phyloP scores from a whole-genome alignment of 2,888 invertebrate species.

The Cataglyphis rosenhaueri region DNA sequence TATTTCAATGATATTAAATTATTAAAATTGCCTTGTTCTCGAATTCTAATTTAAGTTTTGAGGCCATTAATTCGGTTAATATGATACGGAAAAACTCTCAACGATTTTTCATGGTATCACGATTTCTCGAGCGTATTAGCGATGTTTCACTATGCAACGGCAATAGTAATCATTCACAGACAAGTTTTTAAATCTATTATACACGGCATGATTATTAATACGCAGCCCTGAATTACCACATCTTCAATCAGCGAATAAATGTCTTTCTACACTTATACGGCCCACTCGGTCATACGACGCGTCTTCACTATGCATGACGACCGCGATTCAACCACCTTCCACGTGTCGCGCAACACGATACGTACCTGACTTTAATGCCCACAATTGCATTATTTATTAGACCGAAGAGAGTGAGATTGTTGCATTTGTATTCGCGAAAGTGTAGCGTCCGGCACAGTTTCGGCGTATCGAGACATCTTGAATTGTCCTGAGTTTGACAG shows the following conservation, averaged over 20 bases:
- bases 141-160: not conserved
- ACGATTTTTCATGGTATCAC: slow-evolving; percentile 12
- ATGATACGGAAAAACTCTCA: not conserved
- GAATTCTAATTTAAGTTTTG: not conserved
- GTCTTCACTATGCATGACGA: slow-evolving; percentile 36
- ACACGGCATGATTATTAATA: slow-evolving; percentile 21
- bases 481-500: not conserved
- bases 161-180: no score
- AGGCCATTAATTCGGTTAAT: not conserved
- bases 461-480: not conserved
- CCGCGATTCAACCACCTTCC: slow-evolving; percentile 21
- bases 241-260: slow-evolving; percentile 44
- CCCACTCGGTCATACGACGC: slow-evolving; percentile 27
- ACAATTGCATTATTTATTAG: slow-evolving; percentile 21
- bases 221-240: slow-evolving; percentile 18
- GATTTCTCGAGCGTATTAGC: slow-evolving; percentile 26
- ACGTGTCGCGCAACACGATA: slow-evolving; percentile 24
- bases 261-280: slow-evolving; percentile 47
- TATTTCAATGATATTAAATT: not conserved
- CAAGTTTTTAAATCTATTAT: slow-evolving; percentile 22
- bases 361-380: not conserved
- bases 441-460: not conserved
- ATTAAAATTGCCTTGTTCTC: not conserved
- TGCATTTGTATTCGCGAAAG: slow-evolving; percentile 26
- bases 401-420: slow-evolving; percentile 24